phyloP scores from a whole-genome alignment of 2,113 vertebrate genomes.

The Gymnarchus niloticus region DNA sequence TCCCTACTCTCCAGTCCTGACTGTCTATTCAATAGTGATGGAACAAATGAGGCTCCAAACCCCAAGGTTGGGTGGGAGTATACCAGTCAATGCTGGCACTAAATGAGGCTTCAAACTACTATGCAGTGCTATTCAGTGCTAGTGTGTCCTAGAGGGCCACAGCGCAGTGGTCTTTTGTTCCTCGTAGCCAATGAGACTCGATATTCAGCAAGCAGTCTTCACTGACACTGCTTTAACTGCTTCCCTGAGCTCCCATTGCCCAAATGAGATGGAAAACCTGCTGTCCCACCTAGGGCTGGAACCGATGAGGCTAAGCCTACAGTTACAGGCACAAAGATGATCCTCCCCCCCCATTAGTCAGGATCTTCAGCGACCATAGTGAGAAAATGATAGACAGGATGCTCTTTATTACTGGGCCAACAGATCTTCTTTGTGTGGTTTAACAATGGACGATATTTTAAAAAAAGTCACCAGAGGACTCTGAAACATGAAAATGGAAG shows the following conservation, averaged over 20 bases:
- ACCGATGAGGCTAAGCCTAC: neutral
- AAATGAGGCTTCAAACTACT: too few relatives aligned
- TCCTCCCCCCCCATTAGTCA: neutral
- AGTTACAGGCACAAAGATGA: neutral
- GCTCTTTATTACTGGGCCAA: neutral
- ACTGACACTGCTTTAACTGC: neutral
- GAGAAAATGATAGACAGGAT: neutral
- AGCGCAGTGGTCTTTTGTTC: neutral
- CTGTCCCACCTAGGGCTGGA: neutral
- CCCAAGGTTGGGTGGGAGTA: too few relatives aligned
- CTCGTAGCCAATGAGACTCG: neutral
- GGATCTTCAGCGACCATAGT: neutral
- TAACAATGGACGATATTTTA: neutral
- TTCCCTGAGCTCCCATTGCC: neutral
- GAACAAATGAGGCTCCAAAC: too few relatives aligned
- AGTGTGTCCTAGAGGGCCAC: neutral
- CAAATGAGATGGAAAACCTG: neutral
- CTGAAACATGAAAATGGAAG: neutral
- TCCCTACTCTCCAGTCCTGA: neutral
- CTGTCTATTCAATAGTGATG: conserved; percentile 5
- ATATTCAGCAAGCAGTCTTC: neutral
- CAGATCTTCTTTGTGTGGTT: neutral
- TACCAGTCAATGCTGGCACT: too few relatives aligned
- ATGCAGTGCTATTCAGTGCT: neutral
- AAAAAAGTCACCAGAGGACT: neutral